Percentiles rank a stretch among this genome's conserved stretches.
These are phyloP conservation scores for Sisyra nigra DNA, from an alignment of 2,888 invertebrate species.

Conservation along the genomic window DNA sequence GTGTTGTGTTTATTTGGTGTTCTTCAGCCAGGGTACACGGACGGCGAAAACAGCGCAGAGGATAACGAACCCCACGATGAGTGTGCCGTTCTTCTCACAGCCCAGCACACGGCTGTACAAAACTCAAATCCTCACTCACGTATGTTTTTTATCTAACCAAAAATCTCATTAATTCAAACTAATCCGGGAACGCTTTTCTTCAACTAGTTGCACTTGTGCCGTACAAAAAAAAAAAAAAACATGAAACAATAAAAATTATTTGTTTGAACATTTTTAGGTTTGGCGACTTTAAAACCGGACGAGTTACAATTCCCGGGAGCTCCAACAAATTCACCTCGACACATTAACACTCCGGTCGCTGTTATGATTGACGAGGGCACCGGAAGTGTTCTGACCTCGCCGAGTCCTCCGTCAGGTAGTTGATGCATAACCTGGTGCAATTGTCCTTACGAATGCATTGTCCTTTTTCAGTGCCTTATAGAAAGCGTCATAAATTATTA, in stretches of 20 bases:
- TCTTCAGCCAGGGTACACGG: constrained; percentile 27
- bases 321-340: constrained; percentile 13
- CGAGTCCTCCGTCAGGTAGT: constrained; percentile 43
- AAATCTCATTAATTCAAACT: not conserved
- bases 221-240: not conserved
- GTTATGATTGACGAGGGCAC: constrained; percentile 24
- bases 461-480: constrained; percentile 20
- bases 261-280: constrained; percentile 2
- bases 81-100: constrained; percentile 48
- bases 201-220: not conserved
- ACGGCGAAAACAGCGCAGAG: constrained; percentile 41
- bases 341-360: constrained; percentile 20
- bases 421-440: not conserved
- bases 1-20: constrained; percentile 1
- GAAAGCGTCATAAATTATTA: constrained; percentile 29
- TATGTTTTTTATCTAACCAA: constrained; percentile 3
- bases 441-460: not conserved
- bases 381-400: constrained; percentile 30
- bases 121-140: constrained; percentile 2
- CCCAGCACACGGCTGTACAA: constrained; percentile 19
- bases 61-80: constrained; percentile 56
- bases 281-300: constrained; percentile 7
- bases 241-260: not conserved
- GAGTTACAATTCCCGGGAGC: constrained; percentile 8
- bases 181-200: not conserved